Evolutionary conservation across 2,888 invertebrate species (phyloP), one percentile per base, ranked within the genome.

Genomic region (Venusia cambrica): DNA sequence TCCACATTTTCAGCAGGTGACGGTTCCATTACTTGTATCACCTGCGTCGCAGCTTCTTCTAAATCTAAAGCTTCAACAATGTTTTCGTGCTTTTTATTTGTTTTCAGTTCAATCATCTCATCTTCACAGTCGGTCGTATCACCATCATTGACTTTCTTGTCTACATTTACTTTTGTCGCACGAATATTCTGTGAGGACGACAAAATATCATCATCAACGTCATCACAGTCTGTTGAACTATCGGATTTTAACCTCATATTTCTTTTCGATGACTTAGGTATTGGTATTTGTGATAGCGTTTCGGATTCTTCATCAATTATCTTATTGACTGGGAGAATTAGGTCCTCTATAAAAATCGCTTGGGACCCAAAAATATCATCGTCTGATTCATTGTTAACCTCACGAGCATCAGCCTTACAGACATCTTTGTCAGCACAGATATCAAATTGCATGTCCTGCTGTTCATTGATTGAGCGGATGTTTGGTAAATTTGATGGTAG

Each of bases 311-410:
- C 6, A 6, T 40, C 37, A 10, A 45, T 16, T 4, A 36, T 28
- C 10, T 26, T 29, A 18, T 48, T 42, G 8, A 31, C 44, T 8
- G 42, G 32, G 13, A 45, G 29, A 3, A 51, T 45, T 7, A 57
- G 45, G 40, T 65, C 64, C 26, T 64, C 53, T 2, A 62, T 56
- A 32, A 79, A 38, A 38, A 84, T 51, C 4, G 72, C 65, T 48
- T 84, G 84, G 0, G 83, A 83, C 38, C 68, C 62, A 40, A 72
- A 65, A 16, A 64, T 54, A 13, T 73, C 73, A 5, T 60, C 51
- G 11, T 67, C 42, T 8, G 51, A 26, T 30, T 67, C 57, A 27
- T 47, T 59, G 25, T 74, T 69, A 20, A 78, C 40, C 16, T 79
- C 80, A 18, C 78, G 67, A 16, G 67, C 71, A 44, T 68, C 61